These are phyloP conservation scores for Drosophila atroscutellata DNA, from an alignment of 2,888 invertebrate genomes.

Conservation along the genomic window DNA sequence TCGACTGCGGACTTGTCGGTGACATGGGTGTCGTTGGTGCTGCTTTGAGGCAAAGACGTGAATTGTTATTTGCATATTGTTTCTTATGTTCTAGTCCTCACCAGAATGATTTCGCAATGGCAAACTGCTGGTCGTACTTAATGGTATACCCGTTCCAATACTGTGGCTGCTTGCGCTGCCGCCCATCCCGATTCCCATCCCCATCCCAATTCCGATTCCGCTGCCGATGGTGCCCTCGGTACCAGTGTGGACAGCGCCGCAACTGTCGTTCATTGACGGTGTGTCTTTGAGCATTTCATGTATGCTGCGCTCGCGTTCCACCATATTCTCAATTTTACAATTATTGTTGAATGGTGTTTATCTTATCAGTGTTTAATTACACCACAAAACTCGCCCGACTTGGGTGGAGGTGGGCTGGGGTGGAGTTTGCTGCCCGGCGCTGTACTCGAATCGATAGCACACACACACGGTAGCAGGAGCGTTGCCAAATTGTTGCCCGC, in stretches of 20 bases:
- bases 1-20: constrained; percentile 83
- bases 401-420: constrained; percentile 10
- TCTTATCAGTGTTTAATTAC: constrained; percentile 37
- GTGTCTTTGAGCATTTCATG: constrained; percentile 95
- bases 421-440: neutral
- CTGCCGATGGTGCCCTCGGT: constrained; percentile 86
- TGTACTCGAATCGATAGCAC: constrained; percentile 11
- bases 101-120: constrained; percentile 90
- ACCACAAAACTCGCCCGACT: constrained; percentile 47
- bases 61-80: constrained; percentile 2
- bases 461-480: constrained; percentile 5
- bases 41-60: constrained; percentile 30
- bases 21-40: constrained; percentile 86
- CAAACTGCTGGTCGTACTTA: constrained; percentile 88
- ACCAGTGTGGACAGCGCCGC: constrained; percentile 90
- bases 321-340: constrained; percentile 43
- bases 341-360: neutral
- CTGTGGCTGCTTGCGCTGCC: constrained; percentile 61
- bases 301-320: constrained; percentile 86
- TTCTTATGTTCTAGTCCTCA: constrained; percentile 66
- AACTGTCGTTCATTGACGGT: constrained; percentile 91
- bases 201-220: constrained; percentile 34
- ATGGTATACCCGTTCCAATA: constrained; percentile 85
- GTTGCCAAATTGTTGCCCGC: constrained; percentile 4
- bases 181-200: constrained; percentile 54